A percentile compares a stretch with the other conserved stretches of the same genome.
These are phyloP conservation scores for Umimayanthus kanabou DNA, from an alignment of 92 coral and sea anemone species.

Conservation along the genomic window DNA sequence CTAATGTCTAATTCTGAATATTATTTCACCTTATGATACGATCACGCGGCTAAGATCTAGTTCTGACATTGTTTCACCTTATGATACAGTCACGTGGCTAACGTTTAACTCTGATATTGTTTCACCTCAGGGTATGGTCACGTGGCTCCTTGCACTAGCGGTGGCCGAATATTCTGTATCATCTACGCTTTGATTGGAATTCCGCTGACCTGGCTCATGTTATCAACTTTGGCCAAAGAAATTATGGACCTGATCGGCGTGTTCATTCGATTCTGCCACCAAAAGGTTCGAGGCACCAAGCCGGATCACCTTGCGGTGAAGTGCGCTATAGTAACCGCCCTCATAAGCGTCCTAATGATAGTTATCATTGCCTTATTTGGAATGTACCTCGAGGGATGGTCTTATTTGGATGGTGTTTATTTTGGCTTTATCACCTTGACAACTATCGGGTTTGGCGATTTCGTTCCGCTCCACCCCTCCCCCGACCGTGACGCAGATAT, in stretches of 20 bases:
- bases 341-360: constrained; percentile 75
- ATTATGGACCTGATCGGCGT: constrained; percentile 73
- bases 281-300: constrained; percentile 54
- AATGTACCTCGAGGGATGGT: constrained; percentile 87
- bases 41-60: no score
- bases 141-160: constrained; percentile 92
- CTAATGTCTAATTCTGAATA: no score
- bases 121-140: constrained; percentile 88
- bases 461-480: constrained; percentile 98
- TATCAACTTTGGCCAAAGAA: constrained; percentile 90
- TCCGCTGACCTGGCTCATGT: constrained; percentile 97
- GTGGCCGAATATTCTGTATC: constrained; percentile 92
- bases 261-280: constrained; percentile 59
- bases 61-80: background rate
- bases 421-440: constrained; percentile 97
- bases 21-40: no score
- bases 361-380: constrained; percentile 86
- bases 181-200: constrained; percentile 94
- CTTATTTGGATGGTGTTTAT: constrained; percentile 88
- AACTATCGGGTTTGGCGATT: constrained; percentile 98
- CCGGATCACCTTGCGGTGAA: constrained; percentile 69
- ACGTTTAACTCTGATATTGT: background rate
- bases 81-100: no score
- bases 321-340: constrained; percentile 69
- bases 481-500: constrained; percentile 82